phyloP scores from a whole-genome alignment of 2,888 invertebrate species.

The Drosophila stalkeri region DNA sequence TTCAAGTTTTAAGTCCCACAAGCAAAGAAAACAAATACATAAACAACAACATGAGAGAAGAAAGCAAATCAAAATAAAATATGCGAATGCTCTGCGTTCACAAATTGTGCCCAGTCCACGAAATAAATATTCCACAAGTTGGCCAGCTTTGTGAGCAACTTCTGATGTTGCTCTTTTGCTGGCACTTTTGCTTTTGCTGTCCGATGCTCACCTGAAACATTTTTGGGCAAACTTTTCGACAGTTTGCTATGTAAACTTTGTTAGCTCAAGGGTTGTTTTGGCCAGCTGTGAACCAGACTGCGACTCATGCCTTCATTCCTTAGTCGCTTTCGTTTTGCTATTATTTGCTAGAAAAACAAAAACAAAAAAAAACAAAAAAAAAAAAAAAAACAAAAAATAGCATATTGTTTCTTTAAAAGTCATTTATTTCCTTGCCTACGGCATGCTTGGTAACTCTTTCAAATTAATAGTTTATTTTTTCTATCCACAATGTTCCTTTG shows the following conservation, averaged over 20 bases:
- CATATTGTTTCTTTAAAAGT: conserved; percentile 37
- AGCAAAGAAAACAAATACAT: conserved; percentile 17
- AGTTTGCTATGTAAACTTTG: conserved; percentile 66
- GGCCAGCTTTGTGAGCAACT: conserved; percentile 57
- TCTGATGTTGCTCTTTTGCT: conserved; percentile 56
- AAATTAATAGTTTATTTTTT: conserved; percentile 22
- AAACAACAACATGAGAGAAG: conserved; percentile 30
- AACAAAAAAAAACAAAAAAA: conserved; percentile 27
- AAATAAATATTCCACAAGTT: conserved; percentile 55
- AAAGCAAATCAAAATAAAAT: conserved; percentile 10
- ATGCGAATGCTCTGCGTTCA: conserved; percentile 17
- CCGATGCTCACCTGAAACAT: conserved; percentile 68
- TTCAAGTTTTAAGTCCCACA: conserved; percentile 65
- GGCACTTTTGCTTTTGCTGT: conserved; percentile 33
- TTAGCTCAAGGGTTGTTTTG: conserved; percentile 47
- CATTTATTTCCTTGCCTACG: conserved; percentile 30
- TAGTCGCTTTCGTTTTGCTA: conserved; percentile 38
- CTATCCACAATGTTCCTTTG: conserved; percentile 6
- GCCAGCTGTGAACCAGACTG: conserved; percentile 38
- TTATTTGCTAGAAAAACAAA: conserved; percentile 29
- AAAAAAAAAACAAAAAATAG: conserved; percentile 22
- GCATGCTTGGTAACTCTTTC: conserved; percentile 27
- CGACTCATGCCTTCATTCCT: conserved; percentile 27
- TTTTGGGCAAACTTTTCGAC: conserved; percentile 65
- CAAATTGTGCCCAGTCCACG: conserved; percentile 28